A percentile compares a stretch with the other conserved stretches of the same genome.
These are phyloP conservation scores for Drosophila athabasca DNA, from an alignment of 1,140 invertebrate species.

Conservation along the genomic window DNA sequence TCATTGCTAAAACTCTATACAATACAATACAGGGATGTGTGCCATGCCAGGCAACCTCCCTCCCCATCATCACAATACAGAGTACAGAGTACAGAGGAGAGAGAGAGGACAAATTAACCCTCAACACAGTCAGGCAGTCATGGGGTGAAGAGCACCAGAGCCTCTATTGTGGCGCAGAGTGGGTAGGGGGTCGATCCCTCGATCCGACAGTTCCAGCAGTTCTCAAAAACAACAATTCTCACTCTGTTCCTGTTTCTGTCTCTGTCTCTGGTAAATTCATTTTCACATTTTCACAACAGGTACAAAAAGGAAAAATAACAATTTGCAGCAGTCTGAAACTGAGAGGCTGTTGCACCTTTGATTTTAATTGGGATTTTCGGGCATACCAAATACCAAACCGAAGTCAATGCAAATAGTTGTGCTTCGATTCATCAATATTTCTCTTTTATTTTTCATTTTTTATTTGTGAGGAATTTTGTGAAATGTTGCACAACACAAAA, in stretches of 20 bases:
- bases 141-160: conserved; percentile 35
- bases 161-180: neutral
- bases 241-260: conserved; percentile 4
- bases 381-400: neutral
- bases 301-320: conserved; percentile 30
- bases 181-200: conserved; percentile 50
- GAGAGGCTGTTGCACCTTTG: conserved; percentile 58
- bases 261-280: conserved; percentile 13
- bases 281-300: conserved; percentile 57
- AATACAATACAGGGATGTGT: conserved; percentile 17
- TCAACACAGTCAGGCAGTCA: conserved; percentile 32
- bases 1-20: conserved; percentile 73
- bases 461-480: conserved; percentile 6
- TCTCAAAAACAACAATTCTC: conserved; percentile 4
- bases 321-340: neutral
- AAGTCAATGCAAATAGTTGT: conserved; percentile 8
- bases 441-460: neutral
- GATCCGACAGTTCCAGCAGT: conserved; percentile 61
- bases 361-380: conserved; percentile 39
- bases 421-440: conserved; percentile 24
- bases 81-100: neutral
- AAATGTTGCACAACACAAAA: conserved; percentile 17
- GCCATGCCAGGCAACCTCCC: neutral
- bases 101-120: conserved; percentile 58
- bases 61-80: neutral